These are phyloP conservation scores for Drosophila fungiperda DNA, from an alignment of 2,888 invertebrate genomes.

Conservation along the genomic window DNA sequence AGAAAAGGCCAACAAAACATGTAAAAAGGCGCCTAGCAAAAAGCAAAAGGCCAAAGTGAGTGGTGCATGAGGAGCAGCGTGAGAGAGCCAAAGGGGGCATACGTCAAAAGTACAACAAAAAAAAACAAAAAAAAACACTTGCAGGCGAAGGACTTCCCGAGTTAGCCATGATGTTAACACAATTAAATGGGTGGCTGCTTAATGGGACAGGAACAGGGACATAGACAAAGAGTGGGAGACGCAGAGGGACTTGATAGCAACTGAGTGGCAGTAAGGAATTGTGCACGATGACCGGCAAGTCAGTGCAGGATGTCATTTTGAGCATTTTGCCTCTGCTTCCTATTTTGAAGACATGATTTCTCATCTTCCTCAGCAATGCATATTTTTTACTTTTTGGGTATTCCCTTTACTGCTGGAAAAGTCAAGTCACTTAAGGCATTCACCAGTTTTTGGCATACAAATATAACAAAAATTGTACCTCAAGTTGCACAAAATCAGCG, in stretches of 20 bases:
- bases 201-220: neutral
- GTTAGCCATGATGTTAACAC: slow-evolving; percentile 66
- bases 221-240: neutral
- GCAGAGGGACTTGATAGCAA: neutral
- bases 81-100: slow-evolving; percentile 2
- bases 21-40: slow-evolving; percentile 35
- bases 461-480: slow-evolving; percentile 47
- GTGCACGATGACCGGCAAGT: slow-evolving; percentile 62
- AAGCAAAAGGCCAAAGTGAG: slow-evolving; percentile 17
- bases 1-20: slow-evolving; percentile 50
- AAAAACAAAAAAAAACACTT: slow-evolving; percentile 10
- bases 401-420: slow-evolving; percentile 10
- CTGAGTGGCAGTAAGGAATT: slow-evolving; percentile 20
- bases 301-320: slow-evolving; percentile 69
- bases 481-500: slow-evolving; percentile 14
- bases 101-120: slow-evolving; percentile 50
- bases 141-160: slow-evolving; percentile 19
- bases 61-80: slow-evolving; percentile 12
- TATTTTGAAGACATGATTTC: slow-evolving; percentile 64
- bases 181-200: slow-evolving; percentile 59
- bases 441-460: slow-evolving; percentile 23
- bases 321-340: slow-evolving; percentile 64
- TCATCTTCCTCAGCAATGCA: slow-evolving; percentile 11
- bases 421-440: slow-evolving; percentile 30
- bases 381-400: slow-evolving; percentile 2